A percentile compares a stretch with the other conserved stretches of the same genome.
These are phyloP conservation scores for Dolichotis patagonum DNA, from an alignment of 2,113 vertebrate species.

Conservation along the genomic window DNA sequence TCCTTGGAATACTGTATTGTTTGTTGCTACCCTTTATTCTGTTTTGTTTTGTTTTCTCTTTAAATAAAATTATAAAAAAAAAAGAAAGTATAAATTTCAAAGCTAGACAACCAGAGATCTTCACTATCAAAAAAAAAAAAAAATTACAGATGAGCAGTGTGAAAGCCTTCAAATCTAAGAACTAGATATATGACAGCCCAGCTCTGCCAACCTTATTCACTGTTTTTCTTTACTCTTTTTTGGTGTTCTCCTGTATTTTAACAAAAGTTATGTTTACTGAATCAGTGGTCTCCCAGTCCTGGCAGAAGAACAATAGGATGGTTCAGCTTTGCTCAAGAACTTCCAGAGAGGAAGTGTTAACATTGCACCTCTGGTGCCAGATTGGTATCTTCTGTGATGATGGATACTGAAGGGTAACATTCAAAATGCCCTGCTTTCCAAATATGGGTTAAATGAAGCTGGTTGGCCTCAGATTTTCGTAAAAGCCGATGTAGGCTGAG, in stretches of 20 bases:
- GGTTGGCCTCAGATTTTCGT: slow-evolving; percentile 56
- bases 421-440: slow-evolving; percentile 71
- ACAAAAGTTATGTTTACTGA: slow-evolving; percentile 63
- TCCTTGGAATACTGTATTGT: too few species aligned
- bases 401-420: slow-evolving; percentile 78
- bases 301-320: slow-evolving; percentile 40
- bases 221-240: slow-evolving; percentile 64
- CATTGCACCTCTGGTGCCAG: slow-evolving; percentile 66
- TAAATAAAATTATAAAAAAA: too few species aligned
- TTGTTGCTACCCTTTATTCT: too few species aligned
- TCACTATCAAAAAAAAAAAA: too few species aligned
- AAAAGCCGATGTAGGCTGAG: slow-evolving; percentile 64
- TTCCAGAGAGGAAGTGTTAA: slow-evolving; percentile 55
- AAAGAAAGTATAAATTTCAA: too few species aligned
- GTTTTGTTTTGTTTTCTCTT: too few species aligned
- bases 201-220: slow-evolving; percentile 63
- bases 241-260: slow-evolving; percentile 75
- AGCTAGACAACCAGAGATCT: too few species aligned
- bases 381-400: slow-evolving; percentile 89
- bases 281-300: slow-evolving; percentile 58
- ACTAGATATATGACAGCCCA: slow-evolving; percentile 48
- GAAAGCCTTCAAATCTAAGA: slow-evolving; percentile 95
- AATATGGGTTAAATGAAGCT: slow-evolving; percentile 61
- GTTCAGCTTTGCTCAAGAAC: slow-evolving; percentile 56
- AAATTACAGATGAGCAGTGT: too few species aligned